Evolutionary conservation across 1,140 invertebrate species (phyloP).

Genomic region (Holotrichia oblita): DNA sequence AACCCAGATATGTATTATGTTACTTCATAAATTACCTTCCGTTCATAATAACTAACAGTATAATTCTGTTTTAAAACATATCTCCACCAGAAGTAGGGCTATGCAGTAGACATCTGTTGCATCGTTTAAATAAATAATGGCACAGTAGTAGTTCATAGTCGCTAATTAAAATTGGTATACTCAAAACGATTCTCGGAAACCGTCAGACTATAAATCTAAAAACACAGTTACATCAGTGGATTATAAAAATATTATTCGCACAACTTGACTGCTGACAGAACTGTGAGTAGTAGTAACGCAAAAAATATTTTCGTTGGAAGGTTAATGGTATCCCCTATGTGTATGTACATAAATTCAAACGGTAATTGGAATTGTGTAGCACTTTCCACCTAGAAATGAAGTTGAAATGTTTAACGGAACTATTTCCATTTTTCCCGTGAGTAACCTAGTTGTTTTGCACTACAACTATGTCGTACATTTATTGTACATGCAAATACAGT

Average conservation of each 20-base stretch:
- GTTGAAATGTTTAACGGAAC: conserved; percentile 29
- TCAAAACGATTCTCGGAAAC: not conserved
- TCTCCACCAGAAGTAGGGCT: no score
- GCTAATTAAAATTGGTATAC: conserved; percentile 6
- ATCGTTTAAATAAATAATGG: not conserved
- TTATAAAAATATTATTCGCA: not conserved
- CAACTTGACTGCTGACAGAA: not conserved
- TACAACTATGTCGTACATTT: conserved; percentile 2
- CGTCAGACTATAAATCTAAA: not conserved
- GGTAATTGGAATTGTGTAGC: conserved; percentile 23
- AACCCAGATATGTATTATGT: no score
- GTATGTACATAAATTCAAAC: not conserved
- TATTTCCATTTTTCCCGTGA: conserved; percentile 23
- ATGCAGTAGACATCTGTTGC: no score
- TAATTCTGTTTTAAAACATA: no score
- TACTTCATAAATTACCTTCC: no score
- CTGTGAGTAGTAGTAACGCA: not conserved
- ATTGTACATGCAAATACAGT: not conserved
- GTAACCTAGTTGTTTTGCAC: not conserved
- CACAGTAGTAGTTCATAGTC: not conserved
- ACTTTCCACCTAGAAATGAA: conserved; percentile 22
- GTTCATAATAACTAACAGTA: no score
- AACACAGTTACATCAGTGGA: not conserved
- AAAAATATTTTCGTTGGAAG: not conserved
- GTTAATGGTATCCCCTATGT: not conserved